These are phyloP conservation scores for Cisticola juncidis DNA, from an alignment of 2,113 vertebrate species.

Conservation along the genomic window DNA sequence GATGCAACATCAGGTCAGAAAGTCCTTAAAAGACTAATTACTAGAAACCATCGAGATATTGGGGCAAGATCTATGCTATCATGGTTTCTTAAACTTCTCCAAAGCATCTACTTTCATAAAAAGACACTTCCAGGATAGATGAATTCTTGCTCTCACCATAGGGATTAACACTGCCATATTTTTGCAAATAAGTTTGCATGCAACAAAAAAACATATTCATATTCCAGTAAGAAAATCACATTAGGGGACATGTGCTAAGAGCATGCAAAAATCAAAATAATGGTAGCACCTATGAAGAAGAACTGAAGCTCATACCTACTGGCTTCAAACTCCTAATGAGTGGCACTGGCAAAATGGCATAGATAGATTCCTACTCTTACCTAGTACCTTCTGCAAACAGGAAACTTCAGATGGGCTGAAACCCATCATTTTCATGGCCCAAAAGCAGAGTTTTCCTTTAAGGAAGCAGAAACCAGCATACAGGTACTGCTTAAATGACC, in stretches of 20 bases:
- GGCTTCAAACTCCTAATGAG: background rate
- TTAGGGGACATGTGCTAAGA: background rate
- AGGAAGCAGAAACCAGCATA: background rate
- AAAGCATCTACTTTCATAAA: background rate
- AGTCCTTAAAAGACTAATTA: background rate
- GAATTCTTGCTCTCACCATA: background rate
- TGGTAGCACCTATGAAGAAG: background rate
- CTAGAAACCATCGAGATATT: background rate
- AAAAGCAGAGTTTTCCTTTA: background rate
- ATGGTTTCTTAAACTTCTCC: background rate
- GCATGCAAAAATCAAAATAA: background rate
- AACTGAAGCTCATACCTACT: background rate
- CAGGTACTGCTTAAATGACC: background rate
- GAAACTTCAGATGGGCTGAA: background rate
- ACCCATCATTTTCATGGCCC: background rate
- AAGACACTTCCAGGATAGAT: background rate
- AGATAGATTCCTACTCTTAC: background rate
- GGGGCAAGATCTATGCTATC: background rate
- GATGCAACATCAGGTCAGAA: background rate
- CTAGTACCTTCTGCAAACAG: background rate
- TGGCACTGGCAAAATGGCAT: background rate
- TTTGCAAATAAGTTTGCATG: background rate
- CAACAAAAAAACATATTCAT: background rate
- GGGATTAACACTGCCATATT: background rate
- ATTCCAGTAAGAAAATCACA: background rate